phyloP scores from a whole-genome alignment of 2,113 vertebrate genomes.

The Ammospiza caudacuta region DNA sequence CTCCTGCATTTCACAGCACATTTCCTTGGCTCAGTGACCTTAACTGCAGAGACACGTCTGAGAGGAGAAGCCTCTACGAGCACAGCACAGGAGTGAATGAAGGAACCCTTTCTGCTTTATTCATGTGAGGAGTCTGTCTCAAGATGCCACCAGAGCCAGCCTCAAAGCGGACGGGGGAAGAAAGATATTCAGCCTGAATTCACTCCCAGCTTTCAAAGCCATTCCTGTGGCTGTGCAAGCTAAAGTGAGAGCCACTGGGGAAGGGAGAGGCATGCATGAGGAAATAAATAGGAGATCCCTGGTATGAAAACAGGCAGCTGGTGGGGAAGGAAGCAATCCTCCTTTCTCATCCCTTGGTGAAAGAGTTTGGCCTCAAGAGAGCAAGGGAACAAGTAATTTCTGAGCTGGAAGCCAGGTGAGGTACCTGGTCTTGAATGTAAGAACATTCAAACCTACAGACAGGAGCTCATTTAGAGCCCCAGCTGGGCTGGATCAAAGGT shows the following conservation, averaged over 20 bases:
- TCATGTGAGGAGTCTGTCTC: not conserved
- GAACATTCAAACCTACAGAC: not conserved
- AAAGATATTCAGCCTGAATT: not conserved
- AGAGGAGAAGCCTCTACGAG: not conserved
- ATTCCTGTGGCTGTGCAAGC: not conserved
- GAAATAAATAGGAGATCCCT: not conserved
- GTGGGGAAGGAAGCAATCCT: not conserved
- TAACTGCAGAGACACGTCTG: not conserved
- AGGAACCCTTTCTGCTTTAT: conserved; percentile 28
- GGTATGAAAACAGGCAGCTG: not conserved
- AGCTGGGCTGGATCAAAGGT: not conserved
- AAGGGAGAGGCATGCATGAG: not conserved
- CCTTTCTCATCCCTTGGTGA: not conserved
- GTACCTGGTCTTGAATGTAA: no score
- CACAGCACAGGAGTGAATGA: not conserved
- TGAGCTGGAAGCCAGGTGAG: not conserved
- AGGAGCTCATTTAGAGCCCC: not conserved
- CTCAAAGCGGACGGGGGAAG: not conserved
- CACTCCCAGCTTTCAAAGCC: not conserved
- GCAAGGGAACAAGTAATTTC: not conserved
- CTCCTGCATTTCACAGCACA: conserved; percentile 34
- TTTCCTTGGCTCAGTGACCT: conserved; percentile 30
- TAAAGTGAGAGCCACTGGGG: not conserved
- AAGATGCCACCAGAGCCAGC: not conserved
- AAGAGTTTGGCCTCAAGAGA: not conserved